Conservation (phyloP, 2,113 vertebrate genomes). For the Mastomys natalensis region DNA sequence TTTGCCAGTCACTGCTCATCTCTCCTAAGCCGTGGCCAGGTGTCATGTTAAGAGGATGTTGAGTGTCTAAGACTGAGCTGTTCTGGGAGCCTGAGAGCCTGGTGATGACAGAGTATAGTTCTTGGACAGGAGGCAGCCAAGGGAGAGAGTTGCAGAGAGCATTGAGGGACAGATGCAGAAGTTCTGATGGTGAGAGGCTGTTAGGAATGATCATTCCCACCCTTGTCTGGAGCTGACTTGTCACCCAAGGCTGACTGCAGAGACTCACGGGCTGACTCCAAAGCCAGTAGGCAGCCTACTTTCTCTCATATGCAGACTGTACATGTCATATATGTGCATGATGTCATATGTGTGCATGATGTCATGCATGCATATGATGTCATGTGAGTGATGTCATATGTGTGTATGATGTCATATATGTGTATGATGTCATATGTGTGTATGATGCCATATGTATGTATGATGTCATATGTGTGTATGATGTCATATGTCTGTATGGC, state of each 20-base stretch:
- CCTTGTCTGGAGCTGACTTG: not conserved
- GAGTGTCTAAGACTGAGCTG: not conserved
- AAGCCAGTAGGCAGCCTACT: not conserved
- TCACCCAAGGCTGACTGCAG: not conserved
- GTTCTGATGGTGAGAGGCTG: not conserved
- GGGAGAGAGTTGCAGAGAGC: not conserved
- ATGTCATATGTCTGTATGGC: not conserved
- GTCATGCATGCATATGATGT: too few relatives aligned
- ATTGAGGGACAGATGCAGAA: not conserved
- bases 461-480: not conserved
- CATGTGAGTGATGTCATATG: not conserved
- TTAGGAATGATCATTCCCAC: not conserved
- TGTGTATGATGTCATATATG: not conserved
- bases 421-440: not conserved
- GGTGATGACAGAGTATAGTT: not conserved
- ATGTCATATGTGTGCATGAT: not conserved
- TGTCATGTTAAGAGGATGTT: not conserved
- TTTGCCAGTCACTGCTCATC: too few relatives aligned
- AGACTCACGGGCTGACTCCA: not conserved
- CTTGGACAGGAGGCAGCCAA: too few relatives aligned
- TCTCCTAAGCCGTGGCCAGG: not conserved
- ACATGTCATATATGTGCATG: not conserved
- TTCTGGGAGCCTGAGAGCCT: not conserved
- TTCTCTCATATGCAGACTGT: not conserved
- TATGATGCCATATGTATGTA: too few relatives aligned